A percentile compares a stretch with the other conserved stretches of the same genome.
These are phyloP conservation scores for Caenorhabditis sp. DNA, from an alignment of 2,888 invertebrate genomes.

Conservation along the genomic window DNA sequence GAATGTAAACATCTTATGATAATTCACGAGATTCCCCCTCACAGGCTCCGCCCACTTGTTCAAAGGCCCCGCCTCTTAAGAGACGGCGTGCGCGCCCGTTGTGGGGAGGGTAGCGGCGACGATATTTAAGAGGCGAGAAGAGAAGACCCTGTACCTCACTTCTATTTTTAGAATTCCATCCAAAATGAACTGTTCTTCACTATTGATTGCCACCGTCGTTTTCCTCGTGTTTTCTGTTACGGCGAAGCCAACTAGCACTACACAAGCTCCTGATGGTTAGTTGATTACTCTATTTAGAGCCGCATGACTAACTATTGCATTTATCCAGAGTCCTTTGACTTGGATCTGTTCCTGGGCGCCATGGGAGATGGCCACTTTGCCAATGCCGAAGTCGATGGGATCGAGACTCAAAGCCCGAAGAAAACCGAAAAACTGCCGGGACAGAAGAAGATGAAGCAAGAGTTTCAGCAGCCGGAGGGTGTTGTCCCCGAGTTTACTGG, in stretches of 20 bases:
- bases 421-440: conserved; percentile 60
- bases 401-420: conserved; percentile 48
- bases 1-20: conserved; percentile 56
- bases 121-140: conserved; percentile 44
- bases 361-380: conserved; percentile 56
- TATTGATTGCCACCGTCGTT: conserved; percentile 20
- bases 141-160: conserved; percentile 42
- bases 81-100: conserved; percentile 37
- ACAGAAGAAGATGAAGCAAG: conserved; percentile 41
- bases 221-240: conserved; percentile 7
- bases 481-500: conserved; percentile 53
- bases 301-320: background rate
- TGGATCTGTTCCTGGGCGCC: conserved; percentile 49
- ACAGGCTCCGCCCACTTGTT: conserved; percentile 31
- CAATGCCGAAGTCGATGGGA: conserved; percentile 56
- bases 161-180: conserved; percentile 46
- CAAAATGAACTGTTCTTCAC: conserved; percentile 37
- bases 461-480: conserved; percentile 36
- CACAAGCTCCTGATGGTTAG: conserved; percentile 38
- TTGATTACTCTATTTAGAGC: background rate
- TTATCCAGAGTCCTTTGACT: conserved; percentile 40
- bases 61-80: conserved; percentile 9
- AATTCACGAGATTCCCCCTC: conserved; percentile 49
- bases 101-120: background rate
- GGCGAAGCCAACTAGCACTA: conserved; percentile 38